Conservation (phyloP, 2,113 vertebrate species). For the Thomomys bottae region DNA sequence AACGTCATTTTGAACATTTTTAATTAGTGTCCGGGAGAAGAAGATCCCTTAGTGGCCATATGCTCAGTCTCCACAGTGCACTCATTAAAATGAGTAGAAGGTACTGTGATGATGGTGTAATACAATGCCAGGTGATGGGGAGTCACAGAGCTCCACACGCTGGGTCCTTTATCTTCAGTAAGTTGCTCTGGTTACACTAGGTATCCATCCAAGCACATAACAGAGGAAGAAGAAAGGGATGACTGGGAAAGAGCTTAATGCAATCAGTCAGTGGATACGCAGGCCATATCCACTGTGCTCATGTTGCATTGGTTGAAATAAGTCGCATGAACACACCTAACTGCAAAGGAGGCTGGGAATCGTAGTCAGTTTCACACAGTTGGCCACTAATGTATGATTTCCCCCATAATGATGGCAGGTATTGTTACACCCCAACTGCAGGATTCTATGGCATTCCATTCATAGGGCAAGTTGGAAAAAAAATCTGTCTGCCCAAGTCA, state of each 20-base stretch:
- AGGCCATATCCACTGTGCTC: rapidly evolving
- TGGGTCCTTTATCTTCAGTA: background rate
- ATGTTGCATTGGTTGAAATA: background rate
- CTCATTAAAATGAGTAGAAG: background rate
- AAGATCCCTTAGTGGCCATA: background rate
- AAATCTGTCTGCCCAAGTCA: background rate
- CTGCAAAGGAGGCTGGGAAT: background rate
- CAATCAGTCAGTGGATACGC: background rate
- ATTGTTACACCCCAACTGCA: background rate
- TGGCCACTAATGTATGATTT: background rate
- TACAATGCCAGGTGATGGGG: background rate
- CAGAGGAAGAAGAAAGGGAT: background rate
- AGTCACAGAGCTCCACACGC: background rate
- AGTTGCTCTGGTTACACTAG: background rate
- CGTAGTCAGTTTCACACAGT: background rate
- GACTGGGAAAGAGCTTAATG: background rate
- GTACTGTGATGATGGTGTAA: background rate
- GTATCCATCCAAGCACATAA: background rate
- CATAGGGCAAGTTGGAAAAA: background rate
- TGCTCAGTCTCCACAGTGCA: background rate
- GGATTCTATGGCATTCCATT: background rate
- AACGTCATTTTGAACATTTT: background rate
- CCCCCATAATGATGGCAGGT: background rate
- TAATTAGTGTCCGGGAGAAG: background rate
- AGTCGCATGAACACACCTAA: background rate